These are phyloP conservation scores for Lethrus apterus DNA, from an alignment of 1,140 invertebrate species.

Conservation along the genomic window DNA sequence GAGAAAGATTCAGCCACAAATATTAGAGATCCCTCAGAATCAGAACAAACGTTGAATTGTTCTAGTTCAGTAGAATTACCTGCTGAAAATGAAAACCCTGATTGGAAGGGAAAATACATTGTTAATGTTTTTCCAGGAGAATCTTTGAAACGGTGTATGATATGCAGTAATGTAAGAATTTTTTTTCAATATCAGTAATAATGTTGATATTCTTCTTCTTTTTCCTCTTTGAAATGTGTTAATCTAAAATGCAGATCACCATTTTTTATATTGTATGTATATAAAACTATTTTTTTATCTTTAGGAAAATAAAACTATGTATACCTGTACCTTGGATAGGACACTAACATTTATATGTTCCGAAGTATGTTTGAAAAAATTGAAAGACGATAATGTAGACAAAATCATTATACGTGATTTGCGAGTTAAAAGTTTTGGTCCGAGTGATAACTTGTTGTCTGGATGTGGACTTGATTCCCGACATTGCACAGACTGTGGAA, in stretches of 20 bases:
- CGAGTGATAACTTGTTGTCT: slow-evolving; percentile 17
- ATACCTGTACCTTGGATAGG: slow-evolving; percentile 26
- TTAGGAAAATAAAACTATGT: slow-evolving; percentile 27
- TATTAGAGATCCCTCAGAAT: too few relatives aligned
- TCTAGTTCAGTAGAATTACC: too few relatives aligned
- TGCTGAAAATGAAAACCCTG: too few relatives aligned
- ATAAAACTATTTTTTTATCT: slow-evolving; percentile 22
- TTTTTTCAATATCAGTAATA: too few relatives aligned
- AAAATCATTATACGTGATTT: slow-evolving; percentile 41
- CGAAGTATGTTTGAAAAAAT: slow-evolving; percentile 39
- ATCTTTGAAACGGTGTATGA: too few relatives aligned
- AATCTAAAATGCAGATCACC: neutral
- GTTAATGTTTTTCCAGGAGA: too few relatives aligned
- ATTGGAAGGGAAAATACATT: too few relatives aligned
- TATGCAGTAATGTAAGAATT: too few relatives aligned
- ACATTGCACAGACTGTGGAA: slow-evolving; percentile 49
- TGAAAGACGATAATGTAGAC: slow-evolving; percentile 34
- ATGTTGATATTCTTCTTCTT: too few relatives aligned
- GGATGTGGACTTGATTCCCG: slow-evolving; percentile 40
- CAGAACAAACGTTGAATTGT: too few relatives aligned
- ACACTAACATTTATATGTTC: slow-evolving; percentile 39
- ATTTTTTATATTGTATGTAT: neutral
- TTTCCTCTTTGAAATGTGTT: too few relatives aligned
- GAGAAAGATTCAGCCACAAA: slow-evolving; percentile 54
- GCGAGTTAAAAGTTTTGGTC: slow-evolving; percentile 32